A percentile compares a stretch with the other conserved stretches of the same genome.
Conservation (phyloP, 1,140 invertebrate genomes). For the Euura lappo region DNA sequence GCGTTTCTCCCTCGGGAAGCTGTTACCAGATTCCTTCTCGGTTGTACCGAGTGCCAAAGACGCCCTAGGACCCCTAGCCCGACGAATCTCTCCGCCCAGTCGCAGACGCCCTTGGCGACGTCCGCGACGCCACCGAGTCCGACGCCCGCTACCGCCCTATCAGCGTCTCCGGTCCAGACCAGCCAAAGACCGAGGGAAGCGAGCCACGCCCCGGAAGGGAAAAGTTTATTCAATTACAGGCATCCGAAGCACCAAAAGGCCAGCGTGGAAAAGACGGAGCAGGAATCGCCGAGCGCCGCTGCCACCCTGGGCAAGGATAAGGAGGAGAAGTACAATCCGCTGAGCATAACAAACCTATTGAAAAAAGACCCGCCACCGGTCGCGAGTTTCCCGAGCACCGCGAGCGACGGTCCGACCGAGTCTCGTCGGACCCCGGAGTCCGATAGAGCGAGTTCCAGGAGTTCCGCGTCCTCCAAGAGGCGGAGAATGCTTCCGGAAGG, state of each 20-base stretch:
- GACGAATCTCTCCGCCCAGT: slow-evolving; percentile 44
- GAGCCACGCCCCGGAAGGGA: slow-evolving; percentile 44
- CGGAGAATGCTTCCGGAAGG: slow-evolving; percentile 57
- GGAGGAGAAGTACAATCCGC: slow-evolving; percentile 68
- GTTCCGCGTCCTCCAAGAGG: slow-evolving; percentile 51
- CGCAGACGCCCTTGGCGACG: slow-evolving; percentile 28
- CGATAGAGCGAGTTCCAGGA: slow-evolving; percentile 50
- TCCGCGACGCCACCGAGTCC: slow-evolving; percentile 37
- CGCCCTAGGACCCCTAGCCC: slow-evolving; percentile 78
- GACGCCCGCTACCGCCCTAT: slow-evolving; percentile 38
- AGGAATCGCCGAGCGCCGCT: slow-evolving; percentile 24
- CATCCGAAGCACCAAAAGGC: slow-evolving; percentile 40
- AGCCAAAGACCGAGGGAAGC: slow-evolving; percentile 47
- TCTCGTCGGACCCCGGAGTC: slow-evolving; percentile 51
- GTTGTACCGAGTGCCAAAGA: slow-evolving; percentile 92
- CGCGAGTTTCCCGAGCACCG: slow-evolving; percentile 21
- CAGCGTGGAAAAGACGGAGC: slow-evolving; percentile 34
- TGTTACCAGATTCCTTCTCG: slow-evolving; percentile 91
- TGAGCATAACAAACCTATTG: slow-evolving; percentile 71
- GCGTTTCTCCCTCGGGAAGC: slow-evolving; percentile 94
- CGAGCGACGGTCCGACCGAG: slow-evolving; percentile 38
- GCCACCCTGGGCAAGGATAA: slow-evolving; percentile 43
- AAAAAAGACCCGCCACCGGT: slow-evolving; percentile 65
- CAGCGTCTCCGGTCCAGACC: slow-evolving; percentile 40
- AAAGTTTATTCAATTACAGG: slow-evolving; percentile 51